Evolutionary conservation across 2,113 vertebrate species (phyloP), one percentile per base, ranked within the genome.

Genomic region (Scolopax mira): DNA sequence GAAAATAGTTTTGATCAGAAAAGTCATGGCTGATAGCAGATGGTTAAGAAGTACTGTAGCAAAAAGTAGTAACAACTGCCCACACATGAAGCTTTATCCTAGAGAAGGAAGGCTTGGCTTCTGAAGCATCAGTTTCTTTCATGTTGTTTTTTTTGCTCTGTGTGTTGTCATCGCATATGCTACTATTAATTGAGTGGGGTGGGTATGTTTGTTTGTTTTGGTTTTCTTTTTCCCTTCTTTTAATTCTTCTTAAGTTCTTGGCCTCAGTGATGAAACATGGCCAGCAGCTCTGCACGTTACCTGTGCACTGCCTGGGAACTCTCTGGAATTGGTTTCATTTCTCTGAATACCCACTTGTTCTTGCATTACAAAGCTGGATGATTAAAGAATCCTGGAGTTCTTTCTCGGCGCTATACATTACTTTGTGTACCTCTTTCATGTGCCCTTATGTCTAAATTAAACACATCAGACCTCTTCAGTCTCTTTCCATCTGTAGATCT

Each of bases 331-430:
- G 54, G 46, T 93, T 95, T 96, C 10, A 64, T 90, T 95, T 88
- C 81, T 82, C 82, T 96, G 87, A 95, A 94, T 95, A 85, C 85
- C 58, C 74, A 73, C 71, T 95, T 94, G 79, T 95, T 96, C 89
- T 96, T 95, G 35, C 72, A 60, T 86, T 91, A 90, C 66, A 95
- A 93, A 85, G 35, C 51, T 64, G 64, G 55, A 66, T 96, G 91
- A 90, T 95, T 94, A 93, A 95, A 94, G 82, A 88, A 90, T 93
- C 72, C 51, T 0, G 0, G 62, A 87, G 62, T 88, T 85, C 46
- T 85, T 84, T 73, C 41, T 85, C 82, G 67, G 27, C 64, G 28
- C 75, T 94, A 25, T 95, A 94, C 79, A 80, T 91, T 88, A 89
- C 79, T 94, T 95, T 93, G 81, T 78, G 85, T 88, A 66, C 55